Evolutionary conservation across 2,113 vertebrate species (phyloP), one percentile per base, ranked within the genome.

Genomic region (Rhinichthys klamathensis): DNA sequence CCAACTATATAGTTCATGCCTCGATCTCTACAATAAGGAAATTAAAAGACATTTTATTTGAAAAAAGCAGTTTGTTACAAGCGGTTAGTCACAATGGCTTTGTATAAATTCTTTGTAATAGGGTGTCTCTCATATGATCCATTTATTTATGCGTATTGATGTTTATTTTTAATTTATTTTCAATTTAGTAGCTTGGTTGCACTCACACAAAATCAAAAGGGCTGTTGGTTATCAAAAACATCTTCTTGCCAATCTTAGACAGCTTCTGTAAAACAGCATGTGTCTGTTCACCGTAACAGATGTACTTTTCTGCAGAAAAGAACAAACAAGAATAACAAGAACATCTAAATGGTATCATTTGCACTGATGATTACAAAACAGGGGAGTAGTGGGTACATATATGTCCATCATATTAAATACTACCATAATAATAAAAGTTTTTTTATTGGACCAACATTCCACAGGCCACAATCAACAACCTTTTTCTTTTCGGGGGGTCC

Each of bases 151-250:
- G 18, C 46, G 38, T n/a, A 73, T 25, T 73, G 38, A 73, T n/a
- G 23, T 25, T 25, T 46, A 13, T 54, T 63, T 38, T 23, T 2
- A 10, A 41, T 41, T 25, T 46, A 13, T 54, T 63, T 38, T 23
- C 1, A 10, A 9, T 41, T 51, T 80, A 54, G 61, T 23, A 51
- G n/a, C 9, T 60, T 46, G 27, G 41, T 32, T 35, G 56, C 41
- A 95, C 98, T 97, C 92, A 99, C 98, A 99, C 98, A 80, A 99
- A 99, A 92, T 98, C 98, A 83, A 97, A 97, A 25, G 98, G 98
- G 92, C 98, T 99, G 51, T 99, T 99, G 87, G 98, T 99, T 89
- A 99, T 97, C 73, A 99, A 97, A 91, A 99, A 99, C 96, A 99
- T 97, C 94, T 99, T 99, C 94, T 99, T 99, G 84, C 97, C 97